Conservation (phyloP, 1,140 invertebrate genomes). For the Amyelois transitella region DNA sequence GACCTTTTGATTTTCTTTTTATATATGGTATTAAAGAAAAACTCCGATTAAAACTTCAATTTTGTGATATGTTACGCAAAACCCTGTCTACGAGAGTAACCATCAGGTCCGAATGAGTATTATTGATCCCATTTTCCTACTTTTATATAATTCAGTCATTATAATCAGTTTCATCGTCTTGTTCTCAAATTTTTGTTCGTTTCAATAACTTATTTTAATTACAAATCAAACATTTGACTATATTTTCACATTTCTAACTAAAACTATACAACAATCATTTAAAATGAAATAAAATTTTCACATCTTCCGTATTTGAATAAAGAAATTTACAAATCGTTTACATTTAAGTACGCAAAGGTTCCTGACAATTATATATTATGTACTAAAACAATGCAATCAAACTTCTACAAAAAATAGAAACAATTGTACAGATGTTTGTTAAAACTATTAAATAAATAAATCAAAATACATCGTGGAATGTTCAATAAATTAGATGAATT, state of each 20-base stretch:
- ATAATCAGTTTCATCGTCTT: constrained; percentile 9
- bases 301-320: too few species aligned
- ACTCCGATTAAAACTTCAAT: constrained; percentile 27
- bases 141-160: constrained; percentile 35
- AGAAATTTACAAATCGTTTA: too few species aligned
- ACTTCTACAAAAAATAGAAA: not conserved
- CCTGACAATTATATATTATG: not conserved
- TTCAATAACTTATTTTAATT: not conserved
- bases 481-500: not conserved
- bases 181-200: not conserved
- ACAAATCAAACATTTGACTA: not conserved
- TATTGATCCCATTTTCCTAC: constrained; percentile 44
- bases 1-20: constrained; percentile 7
- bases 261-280: not conserved
- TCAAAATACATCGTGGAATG: constrained; percentile 2
- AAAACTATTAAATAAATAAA: not conserved
- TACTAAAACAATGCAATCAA: not conserved
- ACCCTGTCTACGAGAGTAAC: constrained; percentile 48
- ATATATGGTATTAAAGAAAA: constrained; percentile 3
- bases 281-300: not conserved
- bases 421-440: not conserved
- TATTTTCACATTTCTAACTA: not conserved
- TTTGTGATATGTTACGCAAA: constrained; percentile 53
- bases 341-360: not conserved
- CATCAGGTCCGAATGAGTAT: constrained; percentile 38